Evolutionary conservation across 1,140 invertebrate species (phyloP), one percentile per base, ranked within the genome.

Genomic region (Listronotus oregonensis): DNA sequence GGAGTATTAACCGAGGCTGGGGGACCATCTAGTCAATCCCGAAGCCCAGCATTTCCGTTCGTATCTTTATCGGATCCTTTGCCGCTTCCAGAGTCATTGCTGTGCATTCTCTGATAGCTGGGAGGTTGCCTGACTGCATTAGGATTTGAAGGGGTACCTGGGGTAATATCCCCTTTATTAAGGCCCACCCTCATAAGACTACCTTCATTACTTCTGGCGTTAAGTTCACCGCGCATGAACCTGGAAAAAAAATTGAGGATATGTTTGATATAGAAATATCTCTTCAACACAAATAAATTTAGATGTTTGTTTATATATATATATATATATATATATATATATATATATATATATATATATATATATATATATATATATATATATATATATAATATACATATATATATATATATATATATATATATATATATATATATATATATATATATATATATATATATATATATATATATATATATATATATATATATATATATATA

Each of bases 101-200:
- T 93, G 75, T 90, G 89, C 86, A 92, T 93, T 67, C 92, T 83
- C 74, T 93, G 91, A 80, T 92, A 94, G 73, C 81, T 87, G 0
- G 89, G 89, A 14, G 87, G 85, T 49, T 86, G 87, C 70, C 85
- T 82, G 7, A 78, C 82, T 57, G 88, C 82, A 50, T 79, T 78
- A 1, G 85, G 78, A 58, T 77, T 88, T 11, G 85, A 82, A 3
- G 86, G 84, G n/a, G 86, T 90, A 21, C 88, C 84, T 1, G 90
- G 89, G 6, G 88, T 87, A 47, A 81, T 80, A 71, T 83, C 81
- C 32, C 83, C 80, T 60, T 83, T 80, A 43, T 78, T 70, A 6
- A 78, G 71, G 11, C 80, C 81, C 47, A 81, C 71, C 3, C 83
- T 77, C 21, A 74, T 81, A 11, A 73, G 46, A 32, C 66, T 63